These are phyloP conservation scores for Melolontha melolontha DNA, from an alignment of 2,888 invertebrate species.

Conservation along the genomic window DNA sequence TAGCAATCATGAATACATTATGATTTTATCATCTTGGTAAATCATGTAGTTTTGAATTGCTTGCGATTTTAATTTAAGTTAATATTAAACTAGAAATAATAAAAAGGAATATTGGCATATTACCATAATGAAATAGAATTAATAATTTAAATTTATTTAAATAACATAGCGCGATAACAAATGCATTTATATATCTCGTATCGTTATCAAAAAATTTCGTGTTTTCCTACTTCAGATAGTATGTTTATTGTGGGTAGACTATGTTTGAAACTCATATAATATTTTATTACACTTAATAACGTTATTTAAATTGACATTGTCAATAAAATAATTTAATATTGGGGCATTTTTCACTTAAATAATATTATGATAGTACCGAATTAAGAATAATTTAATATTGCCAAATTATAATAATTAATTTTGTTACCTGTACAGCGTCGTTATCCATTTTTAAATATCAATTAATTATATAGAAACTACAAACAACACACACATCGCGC, in stretches of 20 bases:
- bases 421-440: constrained; percentile 65
- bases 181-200: constrained; percentile 29
- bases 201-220: constrained; percentile 40
- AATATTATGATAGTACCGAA: neutral
- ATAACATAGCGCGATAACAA: constrained; percentile 21
- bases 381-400: neutral
- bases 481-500: constrained; percentile 69
- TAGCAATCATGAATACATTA: neutral
- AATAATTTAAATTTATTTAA: constrained; percentile 1
- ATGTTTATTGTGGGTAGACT: constrained; percentile 18
- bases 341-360: constrained; percentile 1
- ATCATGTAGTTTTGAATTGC: neutral
- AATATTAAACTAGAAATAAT: too few species aligned
- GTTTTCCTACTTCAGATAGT: constrained; percentile 42
- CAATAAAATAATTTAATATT: constrained; percentile 41
- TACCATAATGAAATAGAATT: neutral
- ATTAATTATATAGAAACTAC: constrained; percentile 60
- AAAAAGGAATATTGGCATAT: neutral
- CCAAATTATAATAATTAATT: constrained; percentile 25
- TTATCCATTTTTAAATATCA: constrained; percentile 65
- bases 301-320: constrained; percentile 42
- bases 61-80: too few species aligned
- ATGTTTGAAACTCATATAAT: constrained; percentile 14
- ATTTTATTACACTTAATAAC: constrained; percentile 40
- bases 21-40: neutral